phyloP scores from a whole-genome alignment of 2,888 invertebrate species.

The Cheilosia impressa region DNA sequence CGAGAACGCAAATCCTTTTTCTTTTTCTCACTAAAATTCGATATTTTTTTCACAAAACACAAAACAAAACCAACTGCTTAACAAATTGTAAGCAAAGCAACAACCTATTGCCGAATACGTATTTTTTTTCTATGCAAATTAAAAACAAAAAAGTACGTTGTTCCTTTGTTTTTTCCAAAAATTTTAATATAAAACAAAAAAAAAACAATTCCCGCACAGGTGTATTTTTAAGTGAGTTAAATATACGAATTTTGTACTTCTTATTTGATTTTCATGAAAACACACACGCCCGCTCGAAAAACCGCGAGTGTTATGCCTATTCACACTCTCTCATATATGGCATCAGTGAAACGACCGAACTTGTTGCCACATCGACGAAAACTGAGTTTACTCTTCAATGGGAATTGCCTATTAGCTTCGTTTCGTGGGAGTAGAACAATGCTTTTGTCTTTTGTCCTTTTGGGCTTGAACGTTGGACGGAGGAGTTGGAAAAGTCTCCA shows the following conservation, averaged over 20 bases:
- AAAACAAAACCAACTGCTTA: too few species aligned
- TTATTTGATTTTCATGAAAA: background rate
- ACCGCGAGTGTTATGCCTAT: constrained; percentile 3
- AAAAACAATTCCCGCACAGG: background rate
- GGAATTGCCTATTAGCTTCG: constrained; percentile 33
- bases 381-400: constrained; percentile 50
- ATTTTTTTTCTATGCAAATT: background rate
- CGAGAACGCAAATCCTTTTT: too few species aligned
- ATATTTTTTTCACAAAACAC: too few species aligned
- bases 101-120: background rate
- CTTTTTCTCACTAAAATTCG: too few species aligned
- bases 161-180: background rate
- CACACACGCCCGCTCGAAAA: constrained; percentile 31
- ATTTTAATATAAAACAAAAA: background rate
- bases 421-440: constrained; percentile 16
- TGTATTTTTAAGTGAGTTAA: background rate
- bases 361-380: constrained; percentile 72
- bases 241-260: background rate
- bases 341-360: constrained; percentile 55
- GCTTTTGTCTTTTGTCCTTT: constrained; percentile 22
- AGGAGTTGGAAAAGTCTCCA: constrained; percentile 31
- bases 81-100: too few species aligned
- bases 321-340: background rate
- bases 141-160: background rate
- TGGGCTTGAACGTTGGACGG: background rate